A percentile compares a stretch with the other conserved stretches of the same genome.
phyloP scores from a whole-genome alignment of 1,140 invertebrate genomes.

The Lineus longissimus region DNA sequence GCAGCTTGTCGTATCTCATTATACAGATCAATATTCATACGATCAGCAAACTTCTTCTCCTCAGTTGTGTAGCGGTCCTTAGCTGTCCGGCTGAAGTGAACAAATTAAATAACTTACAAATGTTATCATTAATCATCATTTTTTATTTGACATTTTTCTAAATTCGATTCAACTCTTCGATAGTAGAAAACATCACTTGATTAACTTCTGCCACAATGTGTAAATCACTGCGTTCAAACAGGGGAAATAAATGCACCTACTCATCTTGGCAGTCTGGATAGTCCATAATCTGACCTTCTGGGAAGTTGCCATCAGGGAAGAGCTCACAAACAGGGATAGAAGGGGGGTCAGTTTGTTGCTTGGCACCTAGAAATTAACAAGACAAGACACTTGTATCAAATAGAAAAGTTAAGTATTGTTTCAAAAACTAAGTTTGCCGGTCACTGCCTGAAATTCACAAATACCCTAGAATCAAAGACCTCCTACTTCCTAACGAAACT shows the following conservation, averaged over 20 bases:
- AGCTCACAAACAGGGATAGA: slow-evolving; percentile 79
- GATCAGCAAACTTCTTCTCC: slow-evolving; percentile 73
- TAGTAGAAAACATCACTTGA: too few species aligned
- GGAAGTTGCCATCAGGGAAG: slow-evolving; percentile 72
- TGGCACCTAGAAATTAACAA: slow-evolving; percentile 20
- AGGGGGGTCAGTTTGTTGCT: slow-evolving; percentile 77
- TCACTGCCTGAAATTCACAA: not conserved
- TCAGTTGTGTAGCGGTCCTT: slow-evolving; percentile 84
- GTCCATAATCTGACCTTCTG: slow-evolving; percentile 55
- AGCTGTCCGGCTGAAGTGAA: slow-evolving; percentile 68
- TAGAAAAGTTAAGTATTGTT: not conserved
- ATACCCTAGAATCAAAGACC: too few species aligned
- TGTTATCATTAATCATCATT: too few species aligned
- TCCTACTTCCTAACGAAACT: too few species aligned
- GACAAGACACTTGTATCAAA: not conserved
- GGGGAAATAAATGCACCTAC: slow-evolving; percentile 24
- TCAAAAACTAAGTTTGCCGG: too few species aligned
- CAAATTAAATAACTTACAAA: slow-evolving; percentile 10
- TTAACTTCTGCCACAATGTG: too few species aligned
- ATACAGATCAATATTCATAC: slow-evolving; percentile 73
- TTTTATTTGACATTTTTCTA: too few species aligned
- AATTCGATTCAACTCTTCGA: too few species aligned
- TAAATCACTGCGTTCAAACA: too few species aligned
- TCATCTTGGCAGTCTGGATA: slow-evolving; percentile 47
- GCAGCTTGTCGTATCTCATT: slow-evolving; percentile 92